Conservation (phyloP, 2,888 invertebrate genomes). For the Leucoptera coffeella region DNA sequence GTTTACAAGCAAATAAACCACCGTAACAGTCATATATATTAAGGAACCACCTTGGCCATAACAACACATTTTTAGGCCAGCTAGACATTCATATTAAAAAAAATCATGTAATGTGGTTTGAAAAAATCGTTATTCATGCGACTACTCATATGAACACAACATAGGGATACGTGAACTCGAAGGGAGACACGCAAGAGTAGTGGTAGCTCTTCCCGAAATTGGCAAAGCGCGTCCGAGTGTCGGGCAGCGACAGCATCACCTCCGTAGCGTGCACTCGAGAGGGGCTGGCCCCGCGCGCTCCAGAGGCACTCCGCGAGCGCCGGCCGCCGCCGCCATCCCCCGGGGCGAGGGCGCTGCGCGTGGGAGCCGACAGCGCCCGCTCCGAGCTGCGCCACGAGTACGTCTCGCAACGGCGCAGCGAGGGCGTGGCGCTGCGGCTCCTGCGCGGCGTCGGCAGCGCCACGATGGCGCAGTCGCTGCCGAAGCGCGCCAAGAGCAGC, state of each 20-base stretch:
- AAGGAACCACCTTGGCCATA: no score
- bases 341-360: conserved; percentile 14
- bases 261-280: conserved; percentile 28
- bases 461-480: conserved; percentile 41
- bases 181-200: conserved; percentile 49
- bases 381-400: conserved; percentile 45
- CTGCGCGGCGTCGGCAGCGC: conserved; percentile 36
- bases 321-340: conserved; percentile 17
- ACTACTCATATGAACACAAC: conserved; percentile 36
- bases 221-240: conserved; percentile 41
- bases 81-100: no score
- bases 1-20: no score
- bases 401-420: conserved; percentile 31
- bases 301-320: conserved; percentile 8
- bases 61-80: no score
- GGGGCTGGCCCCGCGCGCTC: conserved; percentile 11
- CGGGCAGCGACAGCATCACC: conserved; percentile 42
- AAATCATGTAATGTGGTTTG: no score
- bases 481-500: conserved; percentile 32
- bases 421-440: conserved; percentile 34
- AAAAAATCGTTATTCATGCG: no score
- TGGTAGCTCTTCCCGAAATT: conserved; percentile 50
- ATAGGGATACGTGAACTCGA: conserved; percentile 42
- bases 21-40: no score
- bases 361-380: conserved; percentile 20